A percentile compares a stretch with the other conserved stretches of the same genome.
phyloP scores from a whole-genome alignment of 2,113 vertebrate genomes.

The Phylloscopus whistleri region DNA sequence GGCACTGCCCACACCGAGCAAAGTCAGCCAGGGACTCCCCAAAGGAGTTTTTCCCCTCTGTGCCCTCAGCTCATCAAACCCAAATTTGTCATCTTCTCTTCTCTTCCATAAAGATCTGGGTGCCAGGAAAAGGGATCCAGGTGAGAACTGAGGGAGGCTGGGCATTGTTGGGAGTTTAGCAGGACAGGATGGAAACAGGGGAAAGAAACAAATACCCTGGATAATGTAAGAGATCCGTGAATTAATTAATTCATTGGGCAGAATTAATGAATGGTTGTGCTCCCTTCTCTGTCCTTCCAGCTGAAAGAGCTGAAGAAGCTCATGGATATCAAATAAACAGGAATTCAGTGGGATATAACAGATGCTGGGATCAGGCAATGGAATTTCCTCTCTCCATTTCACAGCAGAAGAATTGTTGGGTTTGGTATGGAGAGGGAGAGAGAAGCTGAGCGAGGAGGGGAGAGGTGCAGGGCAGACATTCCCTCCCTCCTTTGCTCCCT shows the following conservation, averaged over 20 bases:
- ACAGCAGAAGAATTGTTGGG: not conserved
- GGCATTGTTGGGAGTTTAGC: not conserved
- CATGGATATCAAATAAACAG: constrained; percentile 54
- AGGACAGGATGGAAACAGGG: not conserved
- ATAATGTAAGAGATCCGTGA: not conserved
- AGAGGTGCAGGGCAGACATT: not conserved
- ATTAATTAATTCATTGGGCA: not conserved
- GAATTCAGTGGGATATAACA: constrained; percentile 78
- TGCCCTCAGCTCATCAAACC: not conserved
- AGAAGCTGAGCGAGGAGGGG: not conserved
- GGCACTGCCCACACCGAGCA: not conserved
- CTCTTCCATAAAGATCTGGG: not conserved
- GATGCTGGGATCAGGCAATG: constrained; percentile 59
- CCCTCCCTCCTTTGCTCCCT: not conserved
- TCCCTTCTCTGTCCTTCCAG: constrained; percentile 77
- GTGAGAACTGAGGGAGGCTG: not conserved
- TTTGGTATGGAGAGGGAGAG: not conserved
- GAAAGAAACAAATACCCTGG: not conserved
- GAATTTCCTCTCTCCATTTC: constrained; percentile 48
- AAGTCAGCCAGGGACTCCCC: not conserved
- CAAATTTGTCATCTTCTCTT: not conserved
- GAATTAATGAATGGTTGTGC: constrained; percentile 48
- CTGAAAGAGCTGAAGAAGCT: constrained; percentile 77
- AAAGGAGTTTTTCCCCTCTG: not conserved
- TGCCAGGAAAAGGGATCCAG: not conserved